Base-by-base conservation (phyloP, 1,140 invertebrate genomes). In the Mesaphorura yosii region DNA sequence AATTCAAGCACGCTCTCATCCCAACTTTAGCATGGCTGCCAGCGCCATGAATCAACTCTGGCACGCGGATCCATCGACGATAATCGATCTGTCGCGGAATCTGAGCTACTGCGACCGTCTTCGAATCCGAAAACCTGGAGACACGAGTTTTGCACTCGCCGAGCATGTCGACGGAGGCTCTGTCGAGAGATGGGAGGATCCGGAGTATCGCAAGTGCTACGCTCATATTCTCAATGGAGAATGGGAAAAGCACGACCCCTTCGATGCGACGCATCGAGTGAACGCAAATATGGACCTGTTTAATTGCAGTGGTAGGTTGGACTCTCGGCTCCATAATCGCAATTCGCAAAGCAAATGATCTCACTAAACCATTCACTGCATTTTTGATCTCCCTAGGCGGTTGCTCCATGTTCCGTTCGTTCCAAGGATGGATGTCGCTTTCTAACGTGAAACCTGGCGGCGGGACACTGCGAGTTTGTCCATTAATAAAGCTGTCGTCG, bases 101-200 rank as follows among this genome's bases (percentile, higher is more conserved):
- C 17, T 54, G 1, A 48, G 45, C 0, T 54, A 54, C 23, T 54
- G 52, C 23, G 52, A 54, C n/a, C 23, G 52, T 17, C 46, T 54
- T 22, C 45, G 52, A 1, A 48, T 54, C n/a, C 22, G 52, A 3
- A 15, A 54, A 41, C 45, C 45, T 15, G 17, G 31, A 34, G 46
- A 54, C 20, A 19, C 2, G 0, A 29, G 34, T 26, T 54, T 54
- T 25, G 42, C 34, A 27, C 26, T 54, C 7, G 28, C 10, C 7
- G 52, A 54, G 25, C 52, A 54, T 17, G 42, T 48, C 15, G 52
- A 54, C 19, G 52, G 52, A 2, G 52, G 52, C 7, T 54, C 52
- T 14, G 31, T 54, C 4, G 52, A 54, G 42, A 46, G 52, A 1
- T 54, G 34, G 46, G 52, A 54, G 37, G 52, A 54, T 54, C 52